A percentile compares a stretch with the other conserved stretches of the same genome.
Conservation (phyloP, 2,797 vertebrate species). For the Mormyrops attenuatus region DNA sequence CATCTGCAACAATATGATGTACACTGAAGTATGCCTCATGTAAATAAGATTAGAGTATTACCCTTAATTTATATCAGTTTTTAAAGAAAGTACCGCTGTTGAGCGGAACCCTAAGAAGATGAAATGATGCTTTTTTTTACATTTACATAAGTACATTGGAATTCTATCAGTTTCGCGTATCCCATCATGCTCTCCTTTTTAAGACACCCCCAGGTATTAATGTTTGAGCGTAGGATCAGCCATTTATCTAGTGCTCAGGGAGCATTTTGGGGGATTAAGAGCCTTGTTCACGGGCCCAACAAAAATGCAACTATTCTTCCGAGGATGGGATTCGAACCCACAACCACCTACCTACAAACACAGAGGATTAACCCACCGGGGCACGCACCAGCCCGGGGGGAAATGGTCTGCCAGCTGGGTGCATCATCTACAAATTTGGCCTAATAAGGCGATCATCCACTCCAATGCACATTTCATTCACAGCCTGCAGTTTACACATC, state of each 20-base stretch:
- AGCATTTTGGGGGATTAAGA: not conserved
- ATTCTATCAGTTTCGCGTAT: not conserved
- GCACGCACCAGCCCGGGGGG: not conserved
- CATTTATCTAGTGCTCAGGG: not conserved
- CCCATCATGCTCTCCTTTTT: not conserved
- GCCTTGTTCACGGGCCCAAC: not conserved
- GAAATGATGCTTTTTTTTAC: not conserved
- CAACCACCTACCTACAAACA: not conserved
- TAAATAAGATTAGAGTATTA: not conserved
- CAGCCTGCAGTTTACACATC: slow-evolving; percentile 26
- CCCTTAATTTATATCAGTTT: not conserved
- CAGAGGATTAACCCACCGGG: not conserved
- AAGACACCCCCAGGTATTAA: not conserved
- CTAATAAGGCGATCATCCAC: slow-evolving; percentile 34
- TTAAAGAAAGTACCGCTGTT: not conserved
- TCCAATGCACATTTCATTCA: slow-evolving; percentile 24
- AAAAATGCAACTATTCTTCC: not conserved
- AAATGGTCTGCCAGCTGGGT: not conserved
- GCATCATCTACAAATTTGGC: slow-evolving; percentile 27
- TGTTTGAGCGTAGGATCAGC: not conserved
- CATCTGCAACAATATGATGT: not conserved
- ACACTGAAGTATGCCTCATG: not conserved
- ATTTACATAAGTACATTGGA: not conserved
- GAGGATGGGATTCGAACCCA: not conserved
- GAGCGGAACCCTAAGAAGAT: not conserved